phyloP scores from a whole-genome alignment of 2,113 vertebrate genomes.

The Gorilla gorilla region DNA sequence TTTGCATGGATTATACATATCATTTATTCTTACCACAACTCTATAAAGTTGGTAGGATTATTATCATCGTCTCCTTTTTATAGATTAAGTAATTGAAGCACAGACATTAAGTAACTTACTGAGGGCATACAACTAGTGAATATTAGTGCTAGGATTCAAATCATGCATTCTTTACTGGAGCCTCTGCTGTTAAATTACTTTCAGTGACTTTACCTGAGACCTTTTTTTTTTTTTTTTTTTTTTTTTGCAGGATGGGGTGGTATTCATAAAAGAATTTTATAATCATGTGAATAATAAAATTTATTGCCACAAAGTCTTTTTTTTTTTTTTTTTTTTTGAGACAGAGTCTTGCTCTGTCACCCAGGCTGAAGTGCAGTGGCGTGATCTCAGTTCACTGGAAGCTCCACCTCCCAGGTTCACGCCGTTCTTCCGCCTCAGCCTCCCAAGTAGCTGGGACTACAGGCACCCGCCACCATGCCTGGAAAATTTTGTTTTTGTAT shows the following conservation, averaged over 20 bases:
- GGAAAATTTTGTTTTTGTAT: too few relatives aligned
- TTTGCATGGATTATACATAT: neutral
- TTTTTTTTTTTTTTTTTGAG: too few relatives aligned
- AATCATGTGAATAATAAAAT: neutral
- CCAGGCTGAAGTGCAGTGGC: too few relatives aligned
- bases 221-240: neutral
- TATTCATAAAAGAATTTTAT: constrained; percentile 50
- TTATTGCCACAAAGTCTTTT: neutral
- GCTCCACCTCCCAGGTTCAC: too few relatives aligned
- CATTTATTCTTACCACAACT: neutral
- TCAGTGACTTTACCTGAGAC: neutral
- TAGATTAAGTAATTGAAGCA: constrained; percentile 24
- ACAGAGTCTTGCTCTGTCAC: too few relatives aligned
- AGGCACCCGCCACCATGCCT: too few relatives aligned
- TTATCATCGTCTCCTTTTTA: constrained; percentile 11
- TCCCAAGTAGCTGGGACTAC: too few relatives aligned
- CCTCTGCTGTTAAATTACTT: neutral
- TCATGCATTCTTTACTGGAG: neutral
- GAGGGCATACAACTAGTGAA: neutral
- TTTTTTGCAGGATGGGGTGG: neutral
- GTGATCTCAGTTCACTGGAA: too few relatives aligned
- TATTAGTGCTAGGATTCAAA: neutral
- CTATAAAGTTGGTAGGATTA: constrained; percentile 15
- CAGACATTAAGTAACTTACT: constrained; percentile 11
- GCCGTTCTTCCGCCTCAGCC: too few relatives aligned